phyloP scores from a whole-genome alignment of 2,113 vertebrate species.

The Morone saxatilis region DNA sequence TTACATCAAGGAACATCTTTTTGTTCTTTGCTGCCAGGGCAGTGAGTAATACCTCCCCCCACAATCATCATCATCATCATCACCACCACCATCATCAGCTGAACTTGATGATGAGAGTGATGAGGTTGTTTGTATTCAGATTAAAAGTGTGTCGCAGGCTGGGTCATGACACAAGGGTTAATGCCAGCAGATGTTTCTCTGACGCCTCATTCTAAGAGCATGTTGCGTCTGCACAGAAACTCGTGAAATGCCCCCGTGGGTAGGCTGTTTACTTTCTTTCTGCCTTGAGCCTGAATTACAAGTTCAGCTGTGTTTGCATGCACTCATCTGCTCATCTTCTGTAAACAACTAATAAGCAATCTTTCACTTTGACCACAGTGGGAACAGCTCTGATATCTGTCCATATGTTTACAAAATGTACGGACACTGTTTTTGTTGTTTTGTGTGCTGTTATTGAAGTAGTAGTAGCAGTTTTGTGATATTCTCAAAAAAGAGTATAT shows the following conservation, averaged over 20 bases:
- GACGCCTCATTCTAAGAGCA: background rate
- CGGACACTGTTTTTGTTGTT: background rate
- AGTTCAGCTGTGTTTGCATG: constrained; percentile 22
- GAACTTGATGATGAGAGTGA: constrained; percentile 22
- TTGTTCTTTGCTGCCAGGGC: constrained; percentile 33
- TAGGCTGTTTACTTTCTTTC: constrained; percentile 14
- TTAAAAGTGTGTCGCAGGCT: constrained; percentile 10
- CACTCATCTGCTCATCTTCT: constrained; percentile 5
- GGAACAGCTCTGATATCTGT: background rate
- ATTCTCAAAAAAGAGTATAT: too few species aligned
- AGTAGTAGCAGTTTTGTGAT: too few species aligned
- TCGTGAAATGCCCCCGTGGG: background rate
- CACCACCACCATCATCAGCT: constrained; percentile 5
- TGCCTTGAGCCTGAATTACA: background rate
- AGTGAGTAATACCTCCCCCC: constrained; percentile 15
- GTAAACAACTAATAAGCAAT: background rate
- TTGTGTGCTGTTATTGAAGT: too few species aligned
- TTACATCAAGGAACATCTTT: constrained; percentile 14
- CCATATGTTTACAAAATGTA: background rate
- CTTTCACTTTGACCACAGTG: background rate
- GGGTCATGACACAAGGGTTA: constrained; percentile 41
- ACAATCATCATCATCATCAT: background rate
- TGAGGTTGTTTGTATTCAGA: constrained; percentile 11
- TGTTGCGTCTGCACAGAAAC: background rate
- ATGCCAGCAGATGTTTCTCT: constrained; percentile 46